phyloP scores from a whole-genome alignment of 2,797 vertebrate genomes.

The Gadopsis bispinosus region DNA sequence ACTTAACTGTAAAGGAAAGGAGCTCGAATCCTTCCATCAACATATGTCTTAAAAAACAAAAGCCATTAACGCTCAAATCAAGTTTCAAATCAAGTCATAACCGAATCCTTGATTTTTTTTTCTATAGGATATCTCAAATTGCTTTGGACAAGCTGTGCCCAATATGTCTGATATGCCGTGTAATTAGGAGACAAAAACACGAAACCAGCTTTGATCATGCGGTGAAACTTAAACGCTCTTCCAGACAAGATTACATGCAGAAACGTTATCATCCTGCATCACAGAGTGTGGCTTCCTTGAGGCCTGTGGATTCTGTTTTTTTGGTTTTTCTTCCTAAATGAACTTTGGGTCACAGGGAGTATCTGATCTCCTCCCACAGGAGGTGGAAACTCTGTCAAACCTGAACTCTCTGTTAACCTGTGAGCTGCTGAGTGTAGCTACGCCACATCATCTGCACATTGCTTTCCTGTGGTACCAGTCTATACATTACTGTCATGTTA shows the following conservation, averaged over 20 bases:
- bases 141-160: neutral
- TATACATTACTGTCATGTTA: neutral
- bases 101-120: neutral
- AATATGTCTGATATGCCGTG: too few relatives aligned
- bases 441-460: neutral
- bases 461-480: neutral
- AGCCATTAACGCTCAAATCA: neutral
- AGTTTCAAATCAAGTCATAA: neutral
- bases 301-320: slow-evolving; percentile 6
- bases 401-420: neutral
- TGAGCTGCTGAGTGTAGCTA: neutral
- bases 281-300: slow-evolving; percentile 9
- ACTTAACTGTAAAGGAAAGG: neutral
- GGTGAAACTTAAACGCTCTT: slow-evolving; percentile 38
- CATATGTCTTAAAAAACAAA: neutral
- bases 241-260: slow-evolving; percentile 19
- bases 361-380: slow-evolving; percentile 43
- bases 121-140: neutral
- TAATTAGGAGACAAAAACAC: slow-evolving; percentile 16
- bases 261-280: slow-evolving; percentile 26
- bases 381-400: slow-evolving; percentile 30
- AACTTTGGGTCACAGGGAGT: slow-evolving; percentile 31
- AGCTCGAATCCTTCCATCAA: neutral
- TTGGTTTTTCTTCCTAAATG: slow-evolving; percentile 9
- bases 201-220: slow-evolving; percentile 26